Base-by-base conservation (phyloP, 2,113 vertebrate species). In the Octodon degus region DNA sequence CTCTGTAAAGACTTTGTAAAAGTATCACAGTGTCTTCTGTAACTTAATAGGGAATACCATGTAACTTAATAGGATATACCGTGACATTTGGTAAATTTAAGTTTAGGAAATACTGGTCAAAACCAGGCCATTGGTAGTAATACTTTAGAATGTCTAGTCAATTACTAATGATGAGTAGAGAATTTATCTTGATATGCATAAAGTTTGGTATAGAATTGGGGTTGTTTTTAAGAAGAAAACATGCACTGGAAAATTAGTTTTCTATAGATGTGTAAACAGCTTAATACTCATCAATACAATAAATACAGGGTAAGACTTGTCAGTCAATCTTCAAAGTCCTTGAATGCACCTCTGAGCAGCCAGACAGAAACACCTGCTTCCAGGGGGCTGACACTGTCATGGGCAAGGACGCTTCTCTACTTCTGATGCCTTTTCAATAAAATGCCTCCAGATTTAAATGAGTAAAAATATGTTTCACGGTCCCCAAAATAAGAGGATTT, bases 51-150 rank as follows among this genome's bases (percentile, higher is more conserved):
- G 77, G 13, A 86, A 82, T 27, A 3, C 12, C 53, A 40, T 60
- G 3, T 47, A 86, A 70, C 27, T 65, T n/a, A n/a, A n/a, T n/a
- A n/a, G n/a, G n/a, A n/a, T n/a, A n/a, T n/a, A n/a, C n/a, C n/a
- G n/a, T n/a, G 32, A 22, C 81, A 1, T 37, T 82, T 96, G 34
- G 20, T 81, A 82, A 92, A 91, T 91, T 74, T 76, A 76, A 72
- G 16, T 80, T 95, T 92, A 13, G 22, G 13, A 74, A 86, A 17
- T 40, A 88, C 2, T 95, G 16, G 63, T 90, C 53, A 87, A 92
- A 95, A 84, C 27, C 34, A 60, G 68, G 14, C n/a, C 89, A 5
- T 80, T 55, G 89, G 5, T 47, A 77, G 43, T 70, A 65, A 79
- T 3, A 80, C 47, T 77, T 82, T 72, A 62, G 77, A 47, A 4